These are phyloP conservation scores for Phrynocephalus forsythii DNA, from an alignment of 2,797 vertebrate species.

Conservation along the genomic window DNA sequence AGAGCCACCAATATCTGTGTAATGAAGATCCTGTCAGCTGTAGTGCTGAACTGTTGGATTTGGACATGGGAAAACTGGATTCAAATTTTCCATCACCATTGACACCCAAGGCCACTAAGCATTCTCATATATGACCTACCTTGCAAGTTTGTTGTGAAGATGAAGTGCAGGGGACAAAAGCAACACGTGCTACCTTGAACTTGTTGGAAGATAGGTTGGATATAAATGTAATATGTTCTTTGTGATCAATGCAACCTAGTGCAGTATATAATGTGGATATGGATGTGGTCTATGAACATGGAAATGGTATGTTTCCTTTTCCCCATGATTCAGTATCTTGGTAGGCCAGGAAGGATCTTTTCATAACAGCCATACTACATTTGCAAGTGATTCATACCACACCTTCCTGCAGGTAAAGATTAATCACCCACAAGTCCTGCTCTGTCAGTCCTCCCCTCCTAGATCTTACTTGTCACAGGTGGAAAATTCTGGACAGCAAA, in stretches of 20 bases:
- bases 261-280: background rate
- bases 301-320: background rate
- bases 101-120: too few relatives aligned
- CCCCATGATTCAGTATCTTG: background rate
- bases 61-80: too few relatives aligned
- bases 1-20: too few relatives aligned
- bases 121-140: too few relatives aligned
- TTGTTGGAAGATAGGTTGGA: too few relatives aligned
- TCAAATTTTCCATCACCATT: too few relatives aligned
- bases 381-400: background rate
- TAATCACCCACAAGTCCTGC: background rate
- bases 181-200: too few relatives aligned
- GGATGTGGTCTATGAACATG: background rate
- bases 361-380: background rate
- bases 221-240: background rate
- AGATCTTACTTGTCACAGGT: background rate
- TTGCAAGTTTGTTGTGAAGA: too few relatives aligned
- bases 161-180: too few relatives aligned
- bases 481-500: background rate
- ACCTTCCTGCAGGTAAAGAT: background rate
- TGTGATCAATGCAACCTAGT: background rate
- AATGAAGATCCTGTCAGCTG: too few relatives aligned
- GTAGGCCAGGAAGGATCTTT: background rate
- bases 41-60: too few relatives aligned
- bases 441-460: background rate